Conservation (phyloP, 2,888 invertebrate species). For the Strigamia crassipes region DNA sequence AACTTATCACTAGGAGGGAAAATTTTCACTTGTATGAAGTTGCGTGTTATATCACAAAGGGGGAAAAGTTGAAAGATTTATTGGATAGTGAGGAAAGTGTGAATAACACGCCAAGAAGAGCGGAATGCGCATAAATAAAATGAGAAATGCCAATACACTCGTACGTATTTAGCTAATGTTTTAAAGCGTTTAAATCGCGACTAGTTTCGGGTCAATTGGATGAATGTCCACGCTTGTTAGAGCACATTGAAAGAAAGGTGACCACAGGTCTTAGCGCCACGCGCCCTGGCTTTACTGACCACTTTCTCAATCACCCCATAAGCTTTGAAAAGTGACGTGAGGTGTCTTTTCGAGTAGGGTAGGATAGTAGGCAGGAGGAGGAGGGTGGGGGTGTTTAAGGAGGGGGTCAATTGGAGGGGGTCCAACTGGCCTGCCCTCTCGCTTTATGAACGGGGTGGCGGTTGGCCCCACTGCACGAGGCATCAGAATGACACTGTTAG, state of each 20-base stretch:
- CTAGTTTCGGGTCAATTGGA: background rate
- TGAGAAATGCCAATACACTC: background rate
- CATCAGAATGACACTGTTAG: conserved; percentile 34
- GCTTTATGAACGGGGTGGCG: conserved; percentile 26
- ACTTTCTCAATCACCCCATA: background rate
- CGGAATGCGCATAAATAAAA: background rate
- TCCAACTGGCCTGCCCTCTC: conserved; percentile 33
- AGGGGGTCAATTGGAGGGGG: conserved; percentile 33
- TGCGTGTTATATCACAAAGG: conserved; percentile 32
- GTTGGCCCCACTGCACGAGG: conserved; percentile 32
- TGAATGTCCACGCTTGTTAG: background rate
- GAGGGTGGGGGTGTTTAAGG: conserved; percentile 33
- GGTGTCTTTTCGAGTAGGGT: conserved; percentile 23
- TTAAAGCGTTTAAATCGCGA: no score
- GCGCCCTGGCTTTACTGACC: conserved; percentile 5
- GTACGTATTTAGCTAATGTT: no score
- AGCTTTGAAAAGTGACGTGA: conserved; percentile 1
- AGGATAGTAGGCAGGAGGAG: conserved; percentile 10
- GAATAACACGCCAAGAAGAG: background rate
- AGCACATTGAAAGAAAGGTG: background rate
- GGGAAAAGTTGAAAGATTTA: conserved; percentile 28
- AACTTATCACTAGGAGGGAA: conserved; percentile 31
- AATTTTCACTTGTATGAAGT: conserved; percentile 33
- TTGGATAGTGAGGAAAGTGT: conserved; percentile 8
- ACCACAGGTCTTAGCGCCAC: background rate